Percentiles rank a stretch among this genome's conserved stretches.
phyloP scores from a whole-genome alignment of 2,113 vertebrate species.

The Pyxicephalus adspersus region DNA sequence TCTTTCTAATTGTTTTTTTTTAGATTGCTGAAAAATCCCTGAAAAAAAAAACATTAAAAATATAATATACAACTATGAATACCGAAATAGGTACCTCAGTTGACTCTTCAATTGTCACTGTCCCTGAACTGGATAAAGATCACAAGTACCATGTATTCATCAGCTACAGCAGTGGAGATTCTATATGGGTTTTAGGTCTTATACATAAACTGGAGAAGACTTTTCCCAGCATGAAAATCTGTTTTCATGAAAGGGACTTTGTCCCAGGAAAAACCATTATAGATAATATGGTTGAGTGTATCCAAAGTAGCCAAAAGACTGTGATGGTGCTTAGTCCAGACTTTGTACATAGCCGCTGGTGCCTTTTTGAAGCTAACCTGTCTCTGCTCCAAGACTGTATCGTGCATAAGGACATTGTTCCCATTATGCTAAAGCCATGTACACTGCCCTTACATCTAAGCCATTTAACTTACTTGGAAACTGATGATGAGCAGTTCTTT shows the following conservation, averaged over 20 bases:
- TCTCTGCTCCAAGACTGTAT: slow-evolving; percentile 67
- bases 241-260: slow-evolving; percentile 70
- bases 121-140: slow-evolving; percentile 37
- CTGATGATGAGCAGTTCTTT: slow-evolving; percentile 58
- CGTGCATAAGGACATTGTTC: slow-evolving; percentile 65
- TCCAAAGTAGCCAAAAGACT: slow-evolving; percentile 71
- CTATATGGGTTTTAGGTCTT: slow-evolving; percentile 61
- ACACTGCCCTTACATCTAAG: slow-evolving; percentile 65
- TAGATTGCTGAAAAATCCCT: too few species aligned
- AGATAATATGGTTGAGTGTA: slow-evolving; percentile 70
- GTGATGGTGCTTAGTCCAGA: slow-evolving; percentile 68
- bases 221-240: slow-evolving; percentile 57
- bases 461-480: slow-evolving; percentile 70
- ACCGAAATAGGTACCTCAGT: too few species aligned
- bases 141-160: slow-evolving; percentile 68
- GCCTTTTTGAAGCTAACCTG: slow-evolving; percentile 69
- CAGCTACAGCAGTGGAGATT: slow-evolving; percentile 66
- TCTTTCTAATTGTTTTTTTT: too few species aligned
- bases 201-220: slow-evolving; percentile 60
- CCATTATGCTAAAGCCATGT: slow-evolving; percentile 65
- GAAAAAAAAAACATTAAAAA: too few species aligned
- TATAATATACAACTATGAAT: too few species aligned
- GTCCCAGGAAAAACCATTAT: slow-evolving; percentile 62
- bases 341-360: slow-evolving; percentile 70
- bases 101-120: neutral